Conservation (phyloP, 2,113 vertebrate genomes). For the Carlito syrichta region DNA sequence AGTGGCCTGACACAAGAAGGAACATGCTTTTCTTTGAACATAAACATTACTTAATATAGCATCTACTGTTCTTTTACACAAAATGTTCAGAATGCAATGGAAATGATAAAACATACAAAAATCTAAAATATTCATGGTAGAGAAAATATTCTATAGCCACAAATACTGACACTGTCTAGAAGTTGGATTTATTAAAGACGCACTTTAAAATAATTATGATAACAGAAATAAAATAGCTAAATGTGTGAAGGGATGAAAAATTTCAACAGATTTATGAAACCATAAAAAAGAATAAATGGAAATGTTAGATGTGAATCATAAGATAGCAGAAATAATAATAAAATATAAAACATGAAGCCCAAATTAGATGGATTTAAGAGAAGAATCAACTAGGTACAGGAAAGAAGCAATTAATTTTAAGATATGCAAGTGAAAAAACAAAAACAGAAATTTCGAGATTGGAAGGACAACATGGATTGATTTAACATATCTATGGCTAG, state of each 20-base stretch:
- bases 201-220: not conserved
- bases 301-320: not conserved
- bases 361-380: not conserved
- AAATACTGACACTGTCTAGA: not conserved
- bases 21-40: not conserved
- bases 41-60: not conserved
- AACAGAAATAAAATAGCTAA: not conserved
- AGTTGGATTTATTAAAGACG: not conserved
- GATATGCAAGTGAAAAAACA: not conserved
- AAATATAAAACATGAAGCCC: not conserved
- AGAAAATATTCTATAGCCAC: not conserved
- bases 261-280: not conserved
- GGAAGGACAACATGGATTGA: not conserved
- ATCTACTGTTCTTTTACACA: not conserved
- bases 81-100: not conserved
- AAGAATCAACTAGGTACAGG: not conserved
- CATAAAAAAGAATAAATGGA: not conserved
- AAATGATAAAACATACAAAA: not conserved
- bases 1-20: not conserved
- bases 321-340: not conserved
- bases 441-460: not conserved
- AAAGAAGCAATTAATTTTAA: not conserved
- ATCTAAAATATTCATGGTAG: not conserved
- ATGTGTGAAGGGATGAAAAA: not conserved
- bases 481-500: not conserved